Evolutionary conservation across 2,797 vertebrate genomes (phyloP).

Genomic region (Leptatherina wallacei): DNA sequence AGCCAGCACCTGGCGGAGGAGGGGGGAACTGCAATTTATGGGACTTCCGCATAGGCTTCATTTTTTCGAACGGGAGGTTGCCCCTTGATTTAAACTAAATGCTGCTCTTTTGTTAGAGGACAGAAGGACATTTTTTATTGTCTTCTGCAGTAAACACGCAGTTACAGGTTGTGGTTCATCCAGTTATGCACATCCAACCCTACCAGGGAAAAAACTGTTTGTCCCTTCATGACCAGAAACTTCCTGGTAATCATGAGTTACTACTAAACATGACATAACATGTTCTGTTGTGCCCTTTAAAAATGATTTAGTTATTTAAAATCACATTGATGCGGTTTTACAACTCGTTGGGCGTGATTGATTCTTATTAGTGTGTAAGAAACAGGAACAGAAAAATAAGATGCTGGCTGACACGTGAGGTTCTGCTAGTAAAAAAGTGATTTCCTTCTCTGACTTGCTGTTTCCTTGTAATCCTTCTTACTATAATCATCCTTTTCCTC

Average conservation of each 20-base stretch:
- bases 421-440: background rate
- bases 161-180: background rate
- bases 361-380: background rate
- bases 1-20: too few relatives aligned
- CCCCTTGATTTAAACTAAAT: too few relatives aligned
- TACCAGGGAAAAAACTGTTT: background rate
- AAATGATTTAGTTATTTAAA: background rate
- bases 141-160: background rate
- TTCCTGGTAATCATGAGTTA: background rate
- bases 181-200: background rate
- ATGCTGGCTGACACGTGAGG: background rate
- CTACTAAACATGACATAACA: background rate
- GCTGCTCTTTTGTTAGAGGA: too few relatives aligned
- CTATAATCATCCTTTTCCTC: background rate
- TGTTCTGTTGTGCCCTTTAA: background rate
- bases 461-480: background rate
- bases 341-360: background rate
- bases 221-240: background rate
- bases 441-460: background rate
- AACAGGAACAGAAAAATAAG: background rate
- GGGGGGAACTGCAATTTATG: too few relatives aligned
- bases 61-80: too few relatives aligned
- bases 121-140: too few relatives aligned
- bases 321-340: constrained; percentile 7
- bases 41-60: too few relatives aligned